These are phyloP conservation scores for Pectinophora gossypiella DNA, from an alignment of 1,140 invertebrate genomes.

Conservation along the genomic window DNA sequence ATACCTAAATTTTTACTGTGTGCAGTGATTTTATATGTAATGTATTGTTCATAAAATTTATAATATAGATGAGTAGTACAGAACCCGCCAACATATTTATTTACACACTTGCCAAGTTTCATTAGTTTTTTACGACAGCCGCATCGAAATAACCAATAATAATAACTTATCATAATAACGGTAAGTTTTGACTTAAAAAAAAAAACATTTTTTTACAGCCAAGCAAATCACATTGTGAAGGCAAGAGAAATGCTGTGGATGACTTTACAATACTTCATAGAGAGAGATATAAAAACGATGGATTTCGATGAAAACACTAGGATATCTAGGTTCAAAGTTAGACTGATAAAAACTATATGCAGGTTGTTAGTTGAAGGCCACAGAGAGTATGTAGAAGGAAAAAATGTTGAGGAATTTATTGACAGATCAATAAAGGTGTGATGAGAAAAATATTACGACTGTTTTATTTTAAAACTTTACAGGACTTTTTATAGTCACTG, in stretches of 20 bases:
- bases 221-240: constrained; percentile 60
- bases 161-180: no score
- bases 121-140: no score
- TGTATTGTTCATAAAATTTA: no score
- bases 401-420: constrained; percentile 7
- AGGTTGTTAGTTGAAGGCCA: constrained; percentile 49
- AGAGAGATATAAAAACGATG: constrained; percentile 46
- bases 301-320: constrained; percentile 30
- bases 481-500: no score
- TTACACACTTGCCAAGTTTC: no score
- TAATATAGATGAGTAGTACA: no score
- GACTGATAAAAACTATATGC: constrained; percentile 41
- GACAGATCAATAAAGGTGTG: not conserved
- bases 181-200: constrained; percentile 4
- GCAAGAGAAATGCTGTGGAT: constrained; percentile 72
- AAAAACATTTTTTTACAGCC: constrained; percentile 47
- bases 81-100: no score
- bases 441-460: not conserved
- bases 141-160: no score
- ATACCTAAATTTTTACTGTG: no score
- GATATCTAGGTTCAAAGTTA: constrained; percentile 39
- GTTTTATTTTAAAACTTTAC: not conserved
- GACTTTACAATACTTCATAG: constrained; percentile 72
- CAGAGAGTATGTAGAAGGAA: constrained; percentile 13
- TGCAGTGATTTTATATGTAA: no score